Evolutionary conservation across 1,140 invertebrate species (phyloP), one percentile per base, ranked within the genome.

Genomic region (Leguminivora glycinivorella): DNA sequence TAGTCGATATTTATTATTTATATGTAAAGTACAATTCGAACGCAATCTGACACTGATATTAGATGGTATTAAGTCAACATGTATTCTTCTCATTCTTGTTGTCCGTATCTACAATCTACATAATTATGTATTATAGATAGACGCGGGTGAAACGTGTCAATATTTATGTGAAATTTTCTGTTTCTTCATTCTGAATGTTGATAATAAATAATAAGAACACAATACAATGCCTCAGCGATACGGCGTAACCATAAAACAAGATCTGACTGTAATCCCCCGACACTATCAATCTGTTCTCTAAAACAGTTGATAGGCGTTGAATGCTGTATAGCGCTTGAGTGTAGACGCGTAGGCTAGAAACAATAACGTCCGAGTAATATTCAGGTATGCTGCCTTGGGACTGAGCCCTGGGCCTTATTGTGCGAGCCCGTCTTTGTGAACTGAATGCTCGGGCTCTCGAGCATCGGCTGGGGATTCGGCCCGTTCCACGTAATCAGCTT

Each of bases 401-500:
- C 58, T 29, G 26, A 63, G 25, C 58, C 58, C 56, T 58, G 58
- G 31, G 29, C 58, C 75, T 77, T 66, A 67, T 31, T 60, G 29
- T 40, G 63, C 29, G 75, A 63, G 58, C 69, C 74, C 73, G 75
- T 82, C 75, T 79, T 79, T 83, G 79, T 81, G 74, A 75, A 71
- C 73, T 75, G 75, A 74, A 75, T 69, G 29, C 75, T 77, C 71
- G 72, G 73, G 76, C 76, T 78, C 58, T 79, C 73, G 74, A 73
- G 69, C 66, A 79, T 73, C 77, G 68, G 71, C 69, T 56, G 63
- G 67, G 77, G 78, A 87, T 82, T 83, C 80, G 72, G 74, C 47
- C 77, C 75, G 75, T 72, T 69, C 72, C 17, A 34, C 25, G n/a
- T 84, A 82, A 86, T 83, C 81, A 82, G 80, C 77, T 83, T 82